Base-by-base conservation (phyloP, 2,113 vertebrate species). In the Vulpes vulpes region DNA sequence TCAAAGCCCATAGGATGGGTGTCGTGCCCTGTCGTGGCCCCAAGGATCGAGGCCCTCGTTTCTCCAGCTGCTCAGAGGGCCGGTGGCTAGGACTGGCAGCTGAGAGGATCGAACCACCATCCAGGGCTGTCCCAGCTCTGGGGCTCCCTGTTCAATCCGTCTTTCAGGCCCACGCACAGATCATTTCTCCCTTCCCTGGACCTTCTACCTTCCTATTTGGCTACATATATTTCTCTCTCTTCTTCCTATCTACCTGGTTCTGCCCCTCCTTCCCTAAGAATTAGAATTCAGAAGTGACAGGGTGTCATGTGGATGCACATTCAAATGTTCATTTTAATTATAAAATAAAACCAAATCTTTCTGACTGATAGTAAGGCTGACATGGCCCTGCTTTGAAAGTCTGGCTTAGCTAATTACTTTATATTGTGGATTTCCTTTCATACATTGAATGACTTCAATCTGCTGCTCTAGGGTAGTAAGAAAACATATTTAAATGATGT, bases 401-500 rank as follows among this genome's bases (percentile, higher is more conserved):
- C 38, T 69, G 88, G 38, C 35, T 69, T 60, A 60, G 71, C 38
- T 79, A 85, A 95, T 84, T 67, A 49, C 38, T 65, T 91, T 67
- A 51, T 23, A 69, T 38, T n/a, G 69, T 79, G 23, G 51, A 25
- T 91, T 91, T 79, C 43, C 79, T 85, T 91, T 59, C 62, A 23
- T 85, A 69, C 78, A 60, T 19, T 14, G 9, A 85, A 86, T 79
- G 60, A 67, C 38, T 59, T 78, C 78, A 78, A 53, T 60, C 60
- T 79, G 51, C 12, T 6, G 23, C 23, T 79, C 60, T 38, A 60
- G 78, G 30, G 16, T 59, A 60, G 12, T 86, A 35, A 87, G 35
- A 87, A 87, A 69, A 91, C 8, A 67, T 67, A 85, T 79, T 91
- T 78, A 64, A 90, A 59, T 30, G 60, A 78, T 67, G 35, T 67